Evolutionary conservation across 2,797 vertebrate species (phyloP).

Genomic region (Glossophaga mutica): DNA sequence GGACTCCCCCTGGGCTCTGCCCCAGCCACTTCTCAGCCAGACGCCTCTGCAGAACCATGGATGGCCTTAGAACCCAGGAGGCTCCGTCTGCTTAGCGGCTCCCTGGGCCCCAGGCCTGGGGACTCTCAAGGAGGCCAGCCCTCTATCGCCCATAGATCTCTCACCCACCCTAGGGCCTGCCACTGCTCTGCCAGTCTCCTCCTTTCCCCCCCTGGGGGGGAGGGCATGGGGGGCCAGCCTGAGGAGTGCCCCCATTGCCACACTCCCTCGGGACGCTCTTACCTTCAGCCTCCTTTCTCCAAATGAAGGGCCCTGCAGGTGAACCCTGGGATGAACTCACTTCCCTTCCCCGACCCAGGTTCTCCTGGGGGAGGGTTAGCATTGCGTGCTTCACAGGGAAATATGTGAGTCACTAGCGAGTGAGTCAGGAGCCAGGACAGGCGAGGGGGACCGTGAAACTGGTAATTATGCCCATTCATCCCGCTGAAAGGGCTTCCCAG

Average conservation of each 20-base stretch:
- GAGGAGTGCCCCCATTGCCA: rapidly evolving
- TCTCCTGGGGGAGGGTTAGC: not conserved
- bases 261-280: not conserved
- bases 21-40: not conserved
- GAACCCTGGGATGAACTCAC: not conserved
- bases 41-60: not conserved
- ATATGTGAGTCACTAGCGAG: not conserved
- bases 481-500: not conserved
- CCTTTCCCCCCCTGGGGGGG: not conserved
- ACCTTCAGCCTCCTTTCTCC: not conserved
- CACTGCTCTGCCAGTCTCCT: not conserved
- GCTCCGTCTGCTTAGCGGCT: not conserved
- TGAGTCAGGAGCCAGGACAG: not conserved
- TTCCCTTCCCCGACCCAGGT: not conserved
- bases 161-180: not conserved
- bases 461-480: not conserved
- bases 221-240: rapidly evolving
- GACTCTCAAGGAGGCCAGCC: not conserved
- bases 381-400: not conserved
- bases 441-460: not conserved
- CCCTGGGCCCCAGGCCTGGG: too few species aligned
- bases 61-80: not conserved
- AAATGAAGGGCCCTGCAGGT: not conserved
- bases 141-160: rapidly evolving
- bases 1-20: too few species aligned